Evolutionary conservation across 2,888 invertebrate species (phyloP), one percentile per base, ranked within the genome.

Genomic region (Molorchus minor): DNA sequence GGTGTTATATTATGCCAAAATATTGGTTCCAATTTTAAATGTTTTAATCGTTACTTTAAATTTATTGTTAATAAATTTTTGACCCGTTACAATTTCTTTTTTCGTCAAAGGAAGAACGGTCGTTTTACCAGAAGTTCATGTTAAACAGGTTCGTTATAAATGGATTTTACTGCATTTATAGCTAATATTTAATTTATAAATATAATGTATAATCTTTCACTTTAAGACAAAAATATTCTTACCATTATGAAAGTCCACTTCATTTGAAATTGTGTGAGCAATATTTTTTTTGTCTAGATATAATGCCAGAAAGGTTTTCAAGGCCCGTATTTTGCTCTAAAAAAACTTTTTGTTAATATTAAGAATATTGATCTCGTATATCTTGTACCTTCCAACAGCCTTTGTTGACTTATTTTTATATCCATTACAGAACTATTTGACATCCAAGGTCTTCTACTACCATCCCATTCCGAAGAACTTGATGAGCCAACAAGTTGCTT

Each of bases 231-330:
- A 43, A 33, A 33, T n/a, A 38, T 17, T 68, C 76, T 75, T 78
- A 91, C 91, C 91, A 83, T 92, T 91, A 72, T 93, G 93, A 65
- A 86, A 80, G 71, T 89, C 89, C 0, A 93, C 91, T 82, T 93
- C 93, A 71, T 83, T 84, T 8, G 88, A 87, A 67, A 94, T 88
- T 44, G 87, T 88, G 43, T 87, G 80, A 4, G 92, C 92, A 72
- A 93, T 86, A 69, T 88, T 83, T 71, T n/a, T 91, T 92, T 75
- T 93, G 93, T 3, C 92, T 82, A 0, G 87, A 84, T 57, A 93
- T 88, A 3, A 91, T 89, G 75, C 88, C 85, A 0, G 90, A 88
- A 41, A 93, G 80, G 51, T 85, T 87, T 59, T 93, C 92, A 20
- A 94, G 80, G 0, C 92, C 92, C 64, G 84, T 81, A 73, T 94